These are phyloP conservation scores for Acrocephalus scirpaceus DNA, from an alignment of 2,797 vertebrate genomes.

Conservation along the genomic window DNA sequence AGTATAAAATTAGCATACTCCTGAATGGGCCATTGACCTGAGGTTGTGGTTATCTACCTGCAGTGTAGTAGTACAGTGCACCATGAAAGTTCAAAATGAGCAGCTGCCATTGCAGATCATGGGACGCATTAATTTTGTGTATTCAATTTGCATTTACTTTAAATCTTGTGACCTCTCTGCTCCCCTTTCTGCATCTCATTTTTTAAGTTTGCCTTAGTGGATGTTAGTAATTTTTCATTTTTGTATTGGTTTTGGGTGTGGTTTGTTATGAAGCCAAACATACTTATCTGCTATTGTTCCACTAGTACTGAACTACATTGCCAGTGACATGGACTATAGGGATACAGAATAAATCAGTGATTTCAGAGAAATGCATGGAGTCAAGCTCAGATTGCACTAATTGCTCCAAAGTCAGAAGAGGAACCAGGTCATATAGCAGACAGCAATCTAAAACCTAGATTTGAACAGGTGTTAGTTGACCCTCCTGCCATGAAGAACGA, in stretches of 20 bases:
- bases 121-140: not conserved
- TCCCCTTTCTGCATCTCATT: not conserved
- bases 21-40: not conserved
- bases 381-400: slow-evolving; percentile 9
- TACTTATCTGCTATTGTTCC: not conserved
- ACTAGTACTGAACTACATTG: not conserved
- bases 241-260: not conserved
- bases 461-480: slow-evolving; percentile 38
- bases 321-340: not conserved
- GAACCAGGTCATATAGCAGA: slow-evolving; percentile 27
- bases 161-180: not conserved
- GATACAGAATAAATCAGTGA: not conserved
- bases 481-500: not conserved
- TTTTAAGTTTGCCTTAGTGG: not conserved
- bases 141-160: not conserved
- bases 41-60: not conserved
- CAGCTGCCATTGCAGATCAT: not conserved
- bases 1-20: not conserved
- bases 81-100: not conserved
- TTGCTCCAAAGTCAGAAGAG: slow-evolving; percentile 30
- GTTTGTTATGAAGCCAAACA: not conserved
- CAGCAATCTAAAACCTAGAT: slow-evolving; percentile 13
- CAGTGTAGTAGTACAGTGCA: not conserved
- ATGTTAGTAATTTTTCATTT: not conserved
- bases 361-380: not conserved